phyloP scores from a whole-genome alignment of 1,140 invertebrate species.

The Zelostemma sp. region DNA sequence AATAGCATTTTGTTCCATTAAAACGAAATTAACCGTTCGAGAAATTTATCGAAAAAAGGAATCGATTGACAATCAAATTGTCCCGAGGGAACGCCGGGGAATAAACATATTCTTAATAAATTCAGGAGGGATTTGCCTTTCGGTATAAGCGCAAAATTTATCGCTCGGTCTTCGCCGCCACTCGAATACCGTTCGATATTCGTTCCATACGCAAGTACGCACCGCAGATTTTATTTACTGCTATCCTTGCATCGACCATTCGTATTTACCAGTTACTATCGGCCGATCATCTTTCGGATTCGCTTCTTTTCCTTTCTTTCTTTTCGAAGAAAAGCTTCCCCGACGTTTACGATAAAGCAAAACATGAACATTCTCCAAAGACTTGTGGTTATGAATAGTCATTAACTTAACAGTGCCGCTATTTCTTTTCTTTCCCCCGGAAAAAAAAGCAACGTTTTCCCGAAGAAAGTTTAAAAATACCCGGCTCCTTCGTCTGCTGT shows the following conservation, averaged over 20 bases:
- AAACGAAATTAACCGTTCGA: background rate
- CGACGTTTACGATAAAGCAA: conserved; percentile 1
- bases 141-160: conserved; percentile 38
- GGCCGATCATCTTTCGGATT: conserved; percentile 43
- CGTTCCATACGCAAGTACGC: conserved; percentile 20
- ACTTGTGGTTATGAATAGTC: background rate
- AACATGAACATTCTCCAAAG: conserved; percentile 7
- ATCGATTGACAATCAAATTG: background rate
- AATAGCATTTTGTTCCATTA: background rate
- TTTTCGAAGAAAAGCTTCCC: conserved; percentile 21
- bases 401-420: background rate
- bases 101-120: conserved; percentile 22
- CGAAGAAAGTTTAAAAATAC: no score
- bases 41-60: background rate
- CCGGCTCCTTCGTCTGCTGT: no score
- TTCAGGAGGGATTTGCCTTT: conserved; percentile 25
- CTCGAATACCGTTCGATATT: conserved; percentile 30
- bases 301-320: conserved; percentile 9
- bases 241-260: conserved; percentile 26
- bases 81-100: background rate
- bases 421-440: background rate
- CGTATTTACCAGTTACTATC: conserved; percentile 40
- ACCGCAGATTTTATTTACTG: conserved; percentile 39
- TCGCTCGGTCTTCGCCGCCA: conserved; percentile 13
- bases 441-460: no score